phyloP scores from a whole-genome alignment of 23 tunicate genomes.

The Trididemnum nubilum region DNA sequence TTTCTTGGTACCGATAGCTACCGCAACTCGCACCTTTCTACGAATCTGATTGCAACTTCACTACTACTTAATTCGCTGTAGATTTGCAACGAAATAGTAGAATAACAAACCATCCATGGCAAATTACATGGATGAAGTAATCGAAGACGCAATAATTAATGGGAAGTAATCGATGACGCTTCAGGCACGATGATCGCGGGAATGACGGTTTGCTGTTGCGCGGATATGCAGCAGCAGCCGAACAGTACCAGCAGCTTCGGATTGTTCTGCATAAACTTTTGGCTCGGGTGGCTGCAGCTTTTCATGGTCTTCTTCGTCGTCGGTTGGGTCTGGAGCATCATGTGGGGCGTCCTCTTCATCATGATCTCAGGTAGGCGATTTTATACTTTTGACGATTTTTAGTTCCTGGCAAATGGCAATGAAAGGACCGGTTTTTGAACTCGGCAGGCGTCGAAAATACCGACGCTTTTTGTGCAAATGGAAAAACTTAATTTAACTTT shows the following conservation, averaged over 20 bases:
- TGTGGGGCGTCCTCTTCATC: constrained; percentile 79
- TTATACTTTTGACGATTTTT: background rate
- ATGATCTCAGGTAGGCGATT: constrained; percentile 40
- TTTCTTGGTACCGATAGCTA: no score
- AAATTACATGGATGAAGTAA: no score
- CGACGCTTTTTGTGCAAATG: no score
- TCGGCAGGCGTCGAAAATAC: no score
- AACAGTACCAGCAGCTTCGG: constrained; percentile 15
- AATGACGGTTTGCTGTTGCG: constrained; percentile 71
- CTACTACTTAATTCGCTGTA: no score
- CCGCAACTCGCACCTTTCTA: no score
- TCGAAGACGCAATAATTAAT: no score
- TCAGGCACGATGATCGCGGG: constrained; percentile 79
- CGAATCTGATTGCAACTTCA: no score
- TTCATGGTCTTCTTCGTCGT: constrained; percentile 56
- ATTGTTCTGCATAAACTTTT: constrained; percentile 71
- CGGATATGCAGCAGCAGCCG: constrained; percentile 14
- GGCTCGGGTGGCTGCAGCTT: constrained; percentile 85
- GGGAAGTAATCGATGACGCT: background rate
- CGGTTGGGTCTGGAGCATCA: constrained; percentile 91
- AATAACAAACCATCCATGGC: no score
- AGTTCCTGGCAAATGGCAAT: background rate
- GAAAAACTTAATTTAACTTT: no score
- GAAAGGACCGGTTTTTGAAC: no score
- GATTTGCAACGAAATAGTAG: no score